Percentiles rank a stretch among this genome's conserved stretches.
These are phyloP conservation scores for Seira sanloemensis DNA, from an alignment of 2,888 invertebrate species.

Conservation along the genomic window DNA sequence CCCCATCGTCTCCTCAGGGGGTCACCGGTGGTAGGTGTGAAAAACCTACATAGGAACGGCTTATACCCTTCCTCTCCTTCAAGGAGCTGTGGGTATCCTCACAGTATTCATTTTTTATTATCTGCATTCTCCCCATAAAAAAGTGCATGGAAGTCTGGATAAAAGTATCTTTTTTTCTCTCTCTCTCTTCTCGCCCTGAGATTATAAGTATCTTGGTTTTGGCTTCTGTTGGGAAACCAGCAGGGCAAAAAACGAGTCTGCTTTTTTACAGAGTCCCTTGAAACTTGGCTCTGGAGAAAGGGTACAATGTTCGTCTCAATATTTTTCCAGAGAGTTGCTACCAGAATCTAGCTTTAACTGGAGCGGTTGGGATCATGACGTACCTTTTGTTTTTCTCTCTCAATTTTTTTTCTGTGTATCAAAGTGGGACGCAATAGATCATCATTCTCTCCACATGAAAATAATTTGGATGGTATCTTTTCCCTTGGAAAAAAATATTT, in stretches of 20 bases:
- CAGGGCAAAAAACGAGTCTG: background rate
- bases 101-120: background rate
- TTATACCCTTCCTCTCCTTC: no score
- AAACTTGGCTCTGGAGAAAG: background rate
- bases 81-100: background rate
- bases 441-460: background rate
- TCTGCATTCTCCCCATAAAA: background rate
- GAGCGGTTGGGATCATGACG: background rate
- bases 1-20: conserved; percentile 56
- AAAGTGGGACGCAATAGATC: conserved; percentile 1
- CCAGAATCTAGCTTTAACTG: background rate
- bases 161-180: no score
- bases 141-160: background rate
- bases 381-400: background rate
- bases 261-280: background rate
- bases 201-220: background rate
- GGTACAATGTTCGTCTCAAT: background rate
- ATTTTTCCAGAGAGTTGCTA: background rate
- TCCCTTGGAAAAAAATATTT: background rate
- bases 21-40: conserved; percentile 69
- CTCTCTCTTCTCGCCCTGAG: no score
- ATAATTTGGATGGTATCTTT: background rate
- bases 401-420: background rate
- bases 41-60: conserved; percentile 63
- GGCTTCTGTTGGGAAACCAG: background rate